A percentile compares a stretch with the other conserved stretches of the same genome.
Evolutionary conservation across 2,888 invertebrate genomes (phyloP).

Genomic region (Melinaea marsaeus): DNA sequence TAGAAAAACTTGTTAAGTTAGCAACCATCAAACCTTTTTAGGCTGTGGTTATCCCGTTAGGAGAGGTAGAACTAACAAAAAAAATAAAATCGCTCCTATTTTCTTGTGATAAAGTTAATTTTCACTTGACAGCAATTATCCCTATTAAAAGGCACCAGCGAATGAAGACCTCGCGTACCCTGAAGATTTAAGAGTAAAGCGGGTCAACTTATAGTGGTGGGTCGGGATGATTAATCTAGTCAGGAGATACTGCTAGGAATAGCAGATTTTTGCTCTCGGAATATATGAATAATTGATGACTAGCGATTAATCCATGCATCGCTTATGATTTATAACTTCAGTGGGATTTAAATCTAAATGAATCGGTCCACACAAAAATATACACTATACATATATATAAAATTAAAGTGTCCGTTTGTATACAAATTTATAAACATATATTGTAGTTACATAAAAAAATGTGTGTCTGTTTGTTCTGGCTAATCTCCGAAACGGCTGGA

Average conservation of each 20-base stretch:
- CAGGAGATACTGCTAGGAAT: slow-evolving; percentile 10
- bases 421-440: too few relatives aligned
- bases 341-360: too few relatives aligned
- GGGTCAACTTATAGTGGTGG: slow-evolving; percentile 11
- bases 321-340: too few relatives aligned
- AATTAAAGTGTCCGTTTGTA: too few relatives aligned
- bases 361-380: too few relatives aligned
- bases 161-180: not conserved
- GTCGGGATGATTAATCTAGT: slow-evolving; percentile 10
- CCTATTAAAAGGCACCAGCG: slow-evolving; percentile 13
- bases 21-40: slow-evolving; percentile 52
- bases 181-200: not conserved
- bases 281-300: slow-evolving; percentile 1
- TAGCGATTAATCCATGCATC: not conserved
- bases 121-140: slow-evolving; percentile 5
- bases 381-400: too few relatives aligned
- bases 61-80: slow-evolving; percentile 31
- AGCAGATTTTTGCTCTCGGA: not conserved
- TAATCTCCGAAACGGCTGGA: too few relatives aligned
- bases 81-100: slow-evolving; percentile 20
- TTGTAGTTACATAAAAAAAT: too few relatives aligned
- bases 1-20: slow-evolving; percentile 27
- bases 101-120: slow-evolving; percentile 2
- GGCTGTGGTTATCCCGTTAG: slow-evolving; percentile 48
- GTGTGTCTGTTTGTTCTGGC: too few relatives aligned